A percentile compares a stretch with the other conserved stretches of the same genome.
phyloP scores from a whole-genome alignment of 37 sponge, comb jelly and placozoan species.

The Mnemiopsis leidyi region DNA sequence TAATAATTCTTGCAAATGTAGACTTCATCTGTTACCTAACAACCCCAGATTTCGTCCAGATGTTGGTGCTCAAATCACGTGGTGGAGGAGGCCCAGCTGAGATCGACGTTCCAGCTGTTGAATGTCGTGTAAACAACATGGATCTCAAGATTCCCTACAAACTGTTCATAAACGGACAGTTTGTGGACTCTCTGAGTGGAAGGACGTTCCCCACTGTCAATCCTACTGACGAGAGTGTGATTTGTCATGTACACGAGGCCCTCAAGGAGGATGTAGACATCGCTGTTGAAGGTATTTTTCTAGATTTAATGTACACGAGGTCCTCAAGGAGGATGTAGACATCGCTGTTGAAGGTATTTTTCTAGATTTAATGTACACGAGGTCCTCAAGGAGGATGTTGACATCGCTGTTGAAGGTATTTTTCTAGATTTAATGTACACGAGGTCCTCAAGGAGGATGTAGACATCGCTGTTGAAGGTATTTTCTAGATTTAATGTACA shows the following conservation, averaged over 20 bases:
- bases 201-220: constrained; percentile 77
- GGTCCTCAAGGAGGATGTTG: constrained; percentile 75
- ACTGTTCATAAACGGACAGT: constrained; percentile 87
- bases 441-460: constrained; percentile 75
- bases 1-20: neutral
- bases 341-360: constrained; percentile 84
- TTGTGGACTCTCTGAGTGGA: constrained; percentile 74
- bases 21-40: neutral
- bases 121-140: constrained; percentile 75
- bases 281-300: constrained; percentile 76
- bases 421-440: constrained; percentile 66
- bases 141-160: constrained; percentile 80
- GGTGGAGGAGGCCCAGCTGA: constrained; percentile 70
- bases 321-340: constrained; percentile 77
- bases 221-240: constrained; percentile 77
- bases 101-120: constrained; percentile 76
- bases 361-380: constrained; percentile 69
- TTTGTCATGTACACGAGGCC: constrained; percentile 73
- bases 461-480: constrained; percentile 81
- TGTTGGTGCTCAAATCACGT: constrained; percentile 76
- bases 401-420: constrained; percentile 81
- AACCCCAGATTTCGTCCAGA: constrained; percentile 70
- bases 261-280: constrained; percentile 76
- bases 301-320: constrained; percentile 69
- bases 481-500: too few relatives aligned